Base-by-base conservation (phyloP, 2,888 invertebrate species). In the Steromphala cineraria region DNA sequence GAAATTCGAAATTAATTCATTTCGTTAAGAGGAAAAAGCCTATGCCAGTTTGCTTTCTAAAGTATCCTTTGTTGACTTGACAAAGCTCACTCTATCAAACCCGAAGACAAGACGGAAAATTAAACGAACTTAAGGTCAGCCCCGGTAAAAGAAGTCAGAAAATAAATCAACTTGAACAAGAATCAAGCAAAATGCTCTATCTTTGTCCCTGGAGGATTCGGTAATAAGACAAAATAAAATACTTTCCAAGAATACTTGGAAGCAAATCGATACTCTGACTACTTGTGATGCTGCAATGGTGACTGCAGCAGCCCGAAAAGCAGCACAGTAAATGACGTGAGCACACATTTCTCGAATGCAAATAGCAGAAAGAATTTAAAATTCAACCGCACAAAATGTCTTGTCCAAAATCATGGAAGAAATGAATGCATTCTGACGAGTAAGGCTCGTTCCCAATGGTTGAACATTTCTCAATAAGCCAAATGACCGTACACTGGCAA, bases 131-230 rank as follows among this genome's bases (percentile, higher is more conserved):
- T 62, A 24, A 28, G 28, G 62, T 62, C 28, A 31, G 28, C 28
- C 28, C 28, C 62, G n/a, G 28, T 62, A 31, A 62, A 62, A 62
- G 62, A 62, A 62, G 62, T 21, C 24, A 62, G 62, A 62, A 62
- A 62, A 62, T 62, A 62, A 62, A 62, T 62, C 62, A 62, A 28
- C 62, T 62, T 62, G 62, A 62, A 62, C 62, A 62, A 62, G 62
- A 24, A 62, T 62, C 62, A 62, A 24, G 62, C 62, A 62, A 62
- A 62, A 62, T 62, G 28, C 28, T 62, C 62, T 28, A 62, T 62
- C 28, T 62, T 28, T 28, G 28, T 62, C 62, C 24, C 28, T 24
- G 15, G 62, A 31, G 62, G 28, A 62, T 62, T 62, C 28, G 62
- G 28, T 62, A 62, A 62, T 62, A 62, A 62, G 62, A 62, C 28